Percentiles rank a stretch among this genome's conserved stretches.
phyloP scores from a whole-genome alignment of 1,140 invertebrate genomes.

The Danaus plexippus region DNA sequence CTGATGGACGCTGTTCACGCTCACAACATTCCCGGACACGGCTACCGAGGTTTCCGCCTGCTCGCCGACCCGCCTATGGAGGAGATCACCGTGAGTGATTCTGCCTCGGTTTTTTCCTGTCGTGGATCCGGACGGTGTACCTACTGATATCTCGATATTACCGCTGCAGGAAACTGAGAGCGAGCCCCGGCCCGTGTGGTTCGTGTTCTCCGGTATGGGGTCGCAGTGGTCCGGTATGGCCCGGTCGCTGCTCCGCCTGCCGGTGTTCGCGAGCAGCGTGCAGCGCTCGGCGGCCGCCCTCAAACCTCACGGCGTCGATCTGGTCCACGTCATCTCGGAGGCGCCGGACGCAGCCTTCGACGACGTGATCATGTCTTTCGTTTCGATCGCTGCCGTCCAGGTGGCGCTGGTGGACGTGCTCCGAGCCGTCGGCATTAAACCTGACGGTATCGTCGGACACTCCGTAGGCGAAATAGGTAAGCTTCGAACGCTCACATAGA shows the following conservation, averaged over 20 bases:
- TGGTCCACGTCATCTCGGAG: conserved; percentile 85
- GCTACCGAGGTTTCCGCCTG: conserved; percentile 83
- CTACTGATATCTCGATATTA: background rate
- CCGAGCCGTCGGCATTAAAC: conserved; percentile 81
- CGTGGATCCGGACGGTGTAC: background rate
- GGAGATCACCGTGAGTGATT: conserved; percentile 61
- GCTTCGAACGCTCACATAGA: conserved; percentile 3
- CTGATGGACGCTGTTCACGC: conserved; percentile 83
- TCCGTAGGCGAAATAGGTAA: conserved; percentile 90
- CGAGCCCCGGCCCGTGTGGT: conserved; percentile 89
- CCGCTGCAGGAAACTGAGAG: conserved; percentile 33
- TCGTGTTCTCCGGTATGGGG: conserved; percentile 97
- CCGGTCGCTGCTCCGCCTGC: conserved; percentile 84
- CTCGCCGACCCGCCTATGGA: conserved; percentile 70
- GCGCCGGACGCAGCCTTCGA: conserved; percentile 83
- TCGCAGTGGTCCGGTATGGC: conserved; percentile 97
- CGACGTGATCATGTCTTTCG: conserved; percentile 89
- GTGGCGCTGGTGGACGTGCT: conserved; percentile 92
- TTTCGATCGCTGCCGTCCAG: conserved; percentile 95
- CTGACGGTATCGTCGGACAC: conserved; percentile 96
- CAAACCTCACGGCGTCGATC: conserved; percentile 83
- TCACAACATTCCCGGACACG: conserved; percentile 79
- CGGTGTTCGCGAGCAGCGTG: conserved; percentile 85
- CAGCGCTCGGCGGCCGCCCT: conserved; percentile 82
- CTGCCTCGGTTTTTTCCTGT: background rate